phyloP scores from a whole-genome alignment of 2,113 vertebrate genomes.

The Pangasianodon hypophthalmus region DNA sequence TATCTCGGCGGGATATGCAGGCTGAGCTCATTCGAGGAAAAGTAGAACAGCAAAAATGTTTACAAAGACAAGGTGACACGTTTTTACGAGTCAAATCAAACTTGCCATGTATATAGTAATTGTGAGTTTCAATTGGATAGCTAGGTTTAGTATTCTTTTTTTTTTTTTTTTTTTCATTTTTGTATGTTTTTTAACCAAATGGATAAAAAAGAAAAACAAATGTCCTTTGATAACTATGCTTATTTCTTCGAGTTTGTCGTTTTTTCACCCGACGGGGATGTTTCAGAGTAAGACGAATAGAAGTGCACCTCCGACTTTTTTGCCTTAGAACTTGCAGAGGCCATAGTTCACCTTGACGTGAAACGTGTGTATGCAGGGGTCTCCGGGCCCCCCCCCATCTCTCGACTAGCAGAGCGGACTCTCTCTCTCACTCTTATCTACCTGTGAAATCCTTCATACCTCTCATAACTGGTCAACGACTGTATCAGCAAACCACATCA shows the following conservation, averaged over 20 bases:
- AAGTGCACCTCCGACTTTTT: conserved; percentile 93
- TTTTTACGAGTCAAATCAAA: conserved; percentile 61
- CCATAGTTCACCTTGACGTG: conserved; percentile 98
- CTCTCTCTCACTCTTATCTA: conserved; percentile 96
- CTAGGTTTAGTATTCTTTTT: conserved; percentile 55
- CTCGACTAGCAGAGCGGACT: conserved; percentile 87
- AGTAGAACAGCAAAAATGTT: conserved; percentile 68
- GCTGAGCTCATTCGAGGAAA: conserved; percentile 61
- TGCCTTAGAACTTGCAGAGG: conserved; percentile 99
- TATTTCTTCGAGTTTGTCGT: conserved; percentile 61
- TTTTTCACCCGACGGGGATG: conserved; percentile 69
- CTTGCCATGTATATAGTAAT: conserved; percentile 68
- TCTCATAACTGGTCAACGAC: conserved; percentile 99
- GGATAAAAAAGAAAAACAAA: conserved; percentile 58
- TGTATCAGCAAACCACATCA: conserved; percentile 99
- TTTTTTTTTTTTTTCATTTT: conserved; percentile 44
- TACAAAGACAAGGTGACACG: conserved; percentile 70
- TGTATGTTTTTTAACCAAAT: conserved; percentile 36
- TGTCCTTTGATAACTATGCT: conserved; percentile 59
- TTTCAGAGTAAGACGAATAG: conserved; percentile 83
- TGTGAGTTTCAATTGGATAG: conserved; percentile 61
- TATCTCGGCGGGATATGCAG: conserved; percentile 61
- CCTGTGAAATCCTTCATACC: conserved; percentile 99
- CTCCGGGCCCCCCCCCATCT: conserved; percentile 81
- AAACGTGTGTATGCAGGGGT: conserved; percentile 97